phyloP scores from a whole-genome alignment of 2,113 vertebrate genomes.

The Pholis gunnellus region DNA sequence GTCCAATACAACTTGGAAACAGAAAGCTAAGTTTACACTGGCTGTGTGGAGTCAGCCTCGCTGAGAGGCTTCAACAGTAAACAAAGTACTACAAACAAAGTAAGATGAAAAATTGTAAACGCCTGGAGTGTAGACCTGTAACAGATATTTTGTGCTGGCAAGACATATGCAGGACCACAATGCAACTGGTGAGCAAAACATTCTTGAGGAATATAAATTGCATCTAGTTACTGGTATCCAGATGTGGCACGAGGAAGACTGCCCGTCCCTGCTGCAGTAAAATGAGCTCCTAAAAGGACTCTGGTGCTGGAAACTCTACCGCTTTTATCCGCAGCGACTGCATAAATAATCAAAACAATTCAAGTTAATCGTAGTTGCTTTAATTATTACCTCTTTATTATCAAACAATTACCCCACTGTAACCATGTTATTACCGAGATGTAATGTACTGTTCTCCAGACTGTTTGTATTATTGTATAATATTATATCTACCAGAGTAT shows the following conservation, averaged over 20 bases:
- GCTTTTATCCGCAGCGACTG: no score
- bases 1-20: background rate
- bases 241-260: no score
- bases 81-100: no score
- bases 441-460: background rate
- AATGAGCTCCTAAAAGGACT: no score
- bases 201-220: background rate
- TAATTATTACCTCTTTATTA: no score
- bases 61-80: background rate
- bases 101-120: background rate
- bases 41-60: background rate
- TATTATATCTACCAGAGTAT: background rate
- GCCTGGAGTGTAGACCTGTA: no score
- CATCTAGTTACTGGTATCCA: background rate
- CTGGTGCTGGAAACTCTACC: no score
- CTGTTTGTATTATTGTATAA: background rate
- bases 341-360: no score
- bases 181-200: background rate
- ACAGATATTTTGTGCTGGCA: background rate
- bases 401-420: no score
- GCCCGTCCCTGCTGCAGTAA: no score
- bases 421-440: no score
- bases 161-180: background rate
- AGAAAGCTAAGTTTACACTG: background rate
- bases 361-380: no score